phyloP scores from a whole-genome alignment of 2,888 invertebrate species.

The Lapara coniferarum region DNA sequence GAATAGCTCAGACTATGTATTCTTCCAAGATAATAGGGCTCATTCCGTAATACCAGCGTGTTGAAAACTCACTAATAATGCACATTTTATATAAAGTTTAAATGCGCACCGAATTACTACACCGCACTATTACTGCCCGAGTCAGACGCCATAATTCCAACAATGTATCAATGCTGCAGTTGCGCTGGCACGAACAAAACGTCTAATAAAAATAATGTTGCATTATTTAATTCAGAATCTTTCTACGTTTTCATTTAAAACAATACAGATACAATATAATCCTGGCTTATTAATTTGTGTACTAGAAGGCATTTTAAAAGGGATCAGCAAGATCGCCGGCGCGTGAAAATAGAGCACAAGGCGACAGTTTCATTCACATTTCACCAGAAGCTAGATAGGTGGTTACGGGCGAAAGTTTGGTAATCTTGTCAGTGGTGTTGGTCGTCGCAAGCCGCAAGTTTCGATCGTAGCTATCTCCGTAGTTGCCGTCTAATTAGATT shows the following conservation, averaged over 20 bases:
- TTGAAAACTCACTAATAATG: neutral
- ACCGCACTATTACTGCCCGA: neutral
- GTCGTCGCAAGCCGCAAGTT: slow-evolving; percentile 62
- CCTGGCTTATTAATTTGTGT: neutral
- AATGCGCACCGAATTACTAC: neutral
- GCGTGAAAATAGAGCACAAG: slow-evolving; percentile 4
- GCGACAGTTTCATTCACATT: slow-evolving; percentile 29
- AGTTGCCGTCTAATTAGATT: slow-evolving; percentile 70
- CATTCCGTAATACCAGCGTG: neutral
- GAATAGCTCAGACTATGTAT: too few species aligned
- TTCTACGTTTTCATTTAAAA: neutral
- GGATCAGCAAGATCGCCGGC: neutral
- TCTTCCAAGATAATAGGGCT: too few species aligned
- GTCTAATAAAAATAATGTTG: slow-evolving; percentile 6
- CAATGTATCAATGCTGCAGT: slow-evolving; percentile 3
- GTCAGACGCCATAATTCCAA: slow-evolving; percentile 4
- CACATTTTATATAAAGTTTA: neutral
- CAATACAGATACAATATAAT: neutral
- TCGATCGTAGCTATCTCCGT: slow-evolving; percentile 62
- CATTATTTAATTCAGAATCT: neutral
- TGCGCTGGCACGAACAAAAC: neutral
- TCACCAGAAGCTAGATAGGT: slow-evolving; percentile 35
- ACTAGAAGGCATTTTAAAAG: neutral
- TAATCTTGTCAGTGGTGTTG: slow-evolving; percentile 63
- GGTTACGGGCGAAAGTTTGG: slow-evolving; percentile 57